Evolutionary conservation across 2,113 vertebrate species (phyloP).

Genomic region (Galeopterus variegatus): DNA sequence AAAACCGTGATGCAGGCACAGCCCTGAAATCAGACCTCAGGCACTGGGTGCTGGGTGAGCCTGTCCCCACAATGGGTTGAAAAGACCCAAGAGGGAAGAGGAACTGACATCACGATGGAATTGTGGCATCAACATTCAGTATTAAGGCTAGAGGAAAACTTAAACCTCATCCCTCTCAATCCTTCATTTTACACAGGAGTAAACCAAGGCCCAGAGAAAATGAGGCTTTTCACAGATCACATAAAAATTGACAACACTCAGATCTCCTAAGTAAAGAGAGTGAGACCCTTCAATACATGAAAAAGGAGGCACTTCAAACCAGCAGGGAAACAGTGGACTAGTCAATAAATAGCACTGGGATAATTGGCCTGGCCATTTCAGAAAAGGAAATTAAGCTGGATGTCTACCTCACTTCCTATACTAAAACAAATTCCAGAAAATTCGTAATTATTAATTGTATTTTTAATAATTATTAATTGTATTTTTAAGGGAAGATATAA

Average conservation of each 20-base stretch:
- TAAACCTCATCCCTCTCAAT: background rate
- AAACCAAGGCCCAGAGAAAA: background rate
- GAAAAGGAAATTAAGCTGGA: background rate
- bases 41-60: background rate
- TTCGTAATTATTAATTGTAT: background rate
- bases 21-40: background rate
- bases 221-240: background rate
- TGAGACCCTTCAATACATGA: background rate
- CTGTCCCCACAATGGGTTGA: background rate
- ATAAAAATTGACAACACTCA: background rate
- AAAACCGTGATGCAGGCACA: background rate
- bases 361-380: background rate
- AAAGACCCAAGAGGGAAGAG: background rate
- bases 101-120: background rate
- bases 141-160: background rate
- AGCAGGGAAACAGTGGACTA: background rate
- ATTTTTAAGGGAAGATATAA: background rate
- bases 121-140: background rate
- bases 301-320: background rate
- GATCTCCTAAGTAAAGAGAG: background rate
- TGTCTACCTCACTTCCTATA: background rate
- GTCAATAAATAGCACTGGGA: background rate
- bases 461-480: background rate
- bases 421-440: slow-evolving; percentile 3
- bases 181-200: background rate